Percentiles rank a stretch among this genome's conserved stretches.
phyloP scores from a whole-genome alignment of 2,888 invertebrate genomes.

The Lacanobia oleracea region DNA sequence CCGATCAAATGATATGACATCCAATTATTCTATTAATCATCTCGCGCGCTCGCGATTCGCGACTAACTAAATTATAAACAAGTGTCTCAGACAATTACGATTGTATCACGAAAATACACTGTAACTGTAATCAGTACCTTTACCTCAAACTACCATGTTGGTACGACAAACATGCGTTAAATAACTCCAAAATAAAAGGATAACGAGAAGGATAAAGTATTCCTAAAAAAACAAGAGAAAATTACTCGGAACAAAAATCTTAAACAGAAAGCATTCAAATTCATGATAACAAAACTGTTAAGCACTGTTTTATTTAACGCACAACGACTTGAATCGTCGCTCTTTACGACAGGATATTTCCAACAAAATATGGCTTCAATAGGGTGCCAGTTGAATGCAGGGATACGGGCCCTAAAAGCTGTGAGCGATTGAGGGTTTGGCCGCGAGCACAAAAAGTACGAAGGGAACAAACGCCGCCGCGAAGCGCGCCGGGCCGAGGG shows the following conservation, averaged over 20 bases:
- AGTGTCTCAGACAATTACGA: constrained; percentile 25
- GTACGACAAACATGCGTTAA: constrained; percentile 5
- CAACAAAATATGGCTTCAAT: constrained; percentile 78
- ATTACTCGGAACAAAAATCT: constrained; percentile 43
- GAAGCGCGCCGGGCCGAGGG: constrained; percentile 62
- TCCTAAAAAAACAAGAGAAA: constrained; percentile 35
- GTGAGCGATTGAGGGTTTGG: constrained; percentile 71
- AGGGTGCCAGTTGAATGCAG: constrained; percentile 77
- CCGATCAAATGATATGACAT: constrained; percentile 54
- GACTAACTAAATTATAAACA: constrained; percentile 33
- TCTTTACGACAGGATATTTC: constrained; percentile 68
- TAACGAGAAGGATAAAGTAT: constrained; percentile 16
- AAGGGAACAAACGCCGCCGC: constrained; percentile 76
- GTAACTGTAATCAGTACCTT: not conserved
- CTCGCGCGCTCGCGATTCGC: constrained; percentile 43
- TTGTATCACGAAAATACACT: constrained; percentile 5
- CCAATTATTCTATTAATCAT: constrained; percentile 55
- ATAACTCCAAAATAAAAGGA: constrained; percentile 16
- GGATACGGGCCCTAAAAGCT: constrained; percentile 75
- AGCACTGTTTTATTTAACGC: constrained; percentile 68
- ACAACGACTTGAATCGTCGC: constrained; percentile 64
- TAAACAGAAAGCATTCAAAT: constrained; percentile 59
- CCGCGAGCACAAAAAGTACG: constrained; percentile 80
- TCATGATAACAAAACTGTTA: constrained; percentile 67
- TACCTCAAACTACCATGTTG: not conserved